Evolutionary conservation across 2,113 vertebrate genomes (phyloP), one percentile per base, ranked within the genome.

Genomic region (Planiliza haematocheilus): DNA sequence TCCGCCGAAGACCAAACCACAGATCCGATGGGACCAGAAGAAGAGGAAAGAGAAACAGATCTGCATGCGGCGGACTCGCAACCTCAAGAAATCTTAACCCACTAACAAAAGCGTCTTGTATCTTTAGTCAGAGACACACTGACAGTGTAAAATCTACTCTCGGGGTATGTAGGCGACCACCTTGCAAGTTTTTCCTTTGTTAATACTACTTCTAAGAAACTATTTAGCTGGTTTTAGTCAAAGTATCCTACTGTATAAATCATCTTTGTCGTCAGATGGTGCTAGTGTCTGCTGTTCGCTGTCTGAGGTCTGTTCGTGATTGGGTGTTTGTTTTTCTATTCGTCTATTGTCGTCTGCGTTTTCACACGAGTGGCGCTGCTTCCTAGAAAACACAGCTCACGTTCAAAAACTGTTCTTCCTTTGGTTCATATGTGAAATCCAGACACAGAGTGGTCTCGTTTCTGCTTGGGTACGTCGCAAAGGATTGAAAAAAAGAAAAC

Each of bases 41-140:
- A 13, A 63, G 56, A 52, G 5, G 59, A 8, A 59, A 68, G 42
- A 60, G 43, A 42, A 61, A 42, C 70, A 63, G 77, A 88, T 66
- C 68, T 39, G 74, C 87, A 39, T 50, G 58, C 16, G 73, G 73
- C 52, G 50, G 86, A 88, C 76, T 89, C 91, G 67, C 87, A 70
- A 86, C 76, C 85, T 87, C 84, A 67, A 73, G 75, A 84, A 48
- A 77, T 3, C 46, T 76, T 94, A 93, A 94, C 90, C n/a, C 13
- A 90, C 91, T 94, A 94, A 94, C 84, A 75, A 13, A 8, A 70
- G 66, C 51, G 70, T 78, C 55, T 57, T 85, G 50, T 51, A 60
- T 43, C 58, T 84, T 38, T 30, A 77, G 69, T 73, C 74, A 76
- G 62, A 78, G 72, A 90, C 67, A 48, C 70, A 61, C 56, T 68